Base-by-base conservation (phyloP, 2,888 invertebrate genomes). In the Spodoptera picta region DNA sequence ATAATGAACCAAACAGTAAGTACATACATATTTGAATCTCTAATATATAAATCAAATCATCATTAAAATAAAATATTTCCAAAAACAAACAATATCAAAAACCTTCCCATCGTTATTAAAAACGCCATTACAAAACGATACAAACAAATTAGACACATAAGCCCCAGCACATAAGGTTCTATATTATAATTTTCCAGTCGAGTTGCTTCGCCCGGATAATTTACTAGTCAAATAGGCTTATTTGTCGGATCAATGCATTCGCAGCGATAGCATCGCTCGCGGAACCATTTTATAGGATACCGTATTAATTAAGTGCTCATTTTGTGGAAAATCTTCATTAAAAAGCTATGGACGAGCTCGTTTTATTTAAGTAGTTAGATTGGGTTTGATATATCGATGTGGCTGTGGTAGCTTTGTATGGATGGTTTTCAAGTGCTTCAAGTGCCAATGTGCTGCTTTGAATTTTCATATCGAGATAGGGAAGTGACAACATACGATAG, bases 161-260 rank as follows among this genome's bases (percentile, higher is more conserved):
- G 6, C 5, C 36, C 36, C 2, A 53, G 58, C 24, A 45, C 50
- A 76, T 65, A 76, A 72, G 53, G 45, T 12, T 5, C 31, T 41
- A 52, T 49, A 12, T 49, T 24, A 47, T 41, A 36, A 71, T 63
- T 68, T 80, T 71, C 77, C 80, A 65, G 59, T 31, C 71, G 79
- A 79, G 69, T 69, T 79, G 60, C 61, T 79, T 71, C 57, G 41
- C 60, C 48, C 52, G 27, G 56, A 73, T 60, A 69, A 72, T 78
- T 69, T 66, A 67, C 54, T 73, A 61, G 65, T 69, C 62, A 69
- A 75, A 80, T 62, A 67, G 62, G 59, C 76, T 69, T 67, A 75
- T 79, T 79, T 75, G 36, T 56, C 68, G 79, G 75, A 73, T 79
- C 78, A 73, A 66, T 69, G 79, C 73, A 58, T 58, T 31, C 48